These are phyloP conservation scores for Drosophila hamatofila DNA, from an alignment of 2,888 invertebrate genomes.

Conservation along the genomic window DNA sequence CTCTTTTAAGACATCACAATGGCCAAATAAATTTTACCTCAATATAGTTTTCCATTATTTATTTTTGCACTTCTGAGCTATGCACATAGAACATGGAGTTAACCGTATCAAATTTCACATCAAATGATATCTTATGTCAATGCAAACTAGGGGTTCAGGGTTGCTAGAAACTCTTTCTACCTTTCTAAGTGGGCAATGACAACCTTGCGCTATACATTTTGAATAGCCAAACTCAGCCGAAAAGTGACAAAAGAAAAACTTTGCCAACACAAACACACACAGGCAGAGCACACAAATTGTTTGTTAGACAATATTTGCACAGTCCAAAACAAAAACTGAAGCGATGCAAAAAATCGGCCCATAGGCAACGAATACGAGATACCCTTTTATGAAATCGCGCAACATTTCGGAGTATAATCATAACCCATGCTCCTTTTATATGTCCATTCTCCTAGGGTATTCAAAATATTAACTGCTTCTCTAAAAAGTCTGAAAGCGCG, in stretches of 20 bases:
- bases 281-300: slow-evolving; percentile 18
- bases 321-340: slow-evolving; percentile 1
- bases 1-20: too few species aligned
- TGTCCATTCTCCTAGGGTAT: slow-evolving; percentile 14
- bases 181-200: slow-evolving; percentile 19
- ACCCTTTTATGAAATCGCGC: slow-evolving; percentile 1
- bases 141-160: slow-evolving; percentile 21
- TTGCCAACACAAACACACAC: slow-evolving; percentile 1
- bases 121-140: slow-evolving; percentile 6
- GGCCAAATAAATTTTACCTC: too few species aligned
- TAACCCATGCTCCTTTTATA: not conserved
- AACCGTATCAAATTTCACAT: slow-evolving; percentile 14
- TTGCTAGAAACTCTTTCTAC: slow-evolving; percentile 21
- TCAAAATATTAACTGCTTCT: not conserved
- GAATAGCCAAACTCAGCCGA: slow-evolving; percentile 11
- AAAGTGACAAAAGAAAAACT: slow-evolving; percentile 35
- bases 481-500: slow-evolving; percentile 42
- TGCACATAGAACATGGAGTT: not conserved
- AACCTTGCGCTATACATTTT: slow-evolving; percentile 33
- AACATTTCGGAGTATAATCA: not conserved
- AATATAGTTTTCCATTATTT: not conserved
- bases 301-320: slow-evolving; percentile 40
- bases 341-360: not conserved
- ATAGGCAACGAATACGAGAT: not conserved
- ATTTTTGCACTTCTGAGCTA: not conserved